Conservation (phyloP, 2,888 invertebrate genomes). For the Hypolimnas misippus region DNA sequence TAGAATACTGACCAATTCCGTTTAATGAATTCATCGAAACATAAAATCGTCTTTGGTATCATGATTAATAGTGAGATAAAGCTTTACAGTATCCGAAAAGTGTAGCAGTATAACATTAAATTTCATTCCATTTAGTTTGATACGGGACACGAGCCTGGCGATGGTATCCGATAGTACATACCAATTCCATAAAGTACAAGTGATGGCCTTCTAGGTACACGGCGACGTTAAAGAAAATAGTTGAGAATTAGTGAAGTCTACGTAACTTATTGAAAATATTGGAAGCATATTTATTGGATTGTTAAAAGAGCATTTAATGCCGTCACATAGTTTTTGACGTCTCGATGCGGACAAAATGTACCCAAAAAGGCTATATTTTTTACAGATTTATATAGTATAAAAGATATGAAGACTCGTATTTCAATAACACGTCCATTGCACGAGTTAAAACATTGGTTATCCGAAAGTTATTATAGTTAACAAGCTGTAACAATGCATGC, state of each 20-base stretch:
- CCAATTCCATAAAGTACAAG: slow-evolving; percentile 75
- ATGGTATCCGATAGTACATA: slow-evolving; percentile 54
- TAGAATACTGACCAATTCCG: slow-evolving; percentile 70
- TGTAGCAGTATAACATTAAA: slow-evolving; percentile 57
- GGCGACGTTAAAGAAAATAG: slow-evolving; percentile 62
- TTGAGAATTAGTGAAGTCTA: slow-evolving; percentile 57
- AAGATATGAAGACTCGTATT: slow-evolving; percentile 57
- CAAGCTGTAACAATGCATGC: slow-evolving; percentile 64
- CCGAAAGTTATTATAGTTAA: slow-evolving; percentile 55
- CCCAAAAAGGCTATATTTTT: slow-evolving; percentile 77
- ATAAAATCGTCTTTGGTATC: slow-evolving; percentile 50
- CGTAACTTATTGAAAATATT: slow-evolving; percentile 57
- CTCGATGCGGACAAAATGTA: slow-evolving; percentile 62
- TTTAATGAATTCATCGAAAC: slow-evolving; percentile 51
- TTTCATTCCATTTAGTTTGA: slow-evolving; percentile 69
- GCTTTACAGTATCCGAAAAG: slow-evolving; percentile 63
- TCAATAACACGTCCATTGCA: slow-evolving; percentile 73
- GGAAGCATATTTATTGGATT: slow-evolving; percentile 63
- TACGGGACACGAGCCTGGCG: slow-evolving; percentile 48
- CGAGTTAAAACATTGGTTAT: slow-evolving; percentile 59
- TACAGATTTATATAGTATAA: slow-evolving; percentile 74
- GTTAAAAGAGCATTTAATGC: slow-evolving; percentile 72
- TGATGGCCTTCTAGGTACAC: slow-evolving; percentile 72
- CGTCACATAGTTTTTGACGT: slow-evolving; percentile 64
- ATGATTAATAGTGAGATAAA: slow-evolving; percentile 64